Evolutionary conservation across 1,140 invertebrate species (phyloP).

Genomic region (Thaumetopoea pityocampa): DNA sequence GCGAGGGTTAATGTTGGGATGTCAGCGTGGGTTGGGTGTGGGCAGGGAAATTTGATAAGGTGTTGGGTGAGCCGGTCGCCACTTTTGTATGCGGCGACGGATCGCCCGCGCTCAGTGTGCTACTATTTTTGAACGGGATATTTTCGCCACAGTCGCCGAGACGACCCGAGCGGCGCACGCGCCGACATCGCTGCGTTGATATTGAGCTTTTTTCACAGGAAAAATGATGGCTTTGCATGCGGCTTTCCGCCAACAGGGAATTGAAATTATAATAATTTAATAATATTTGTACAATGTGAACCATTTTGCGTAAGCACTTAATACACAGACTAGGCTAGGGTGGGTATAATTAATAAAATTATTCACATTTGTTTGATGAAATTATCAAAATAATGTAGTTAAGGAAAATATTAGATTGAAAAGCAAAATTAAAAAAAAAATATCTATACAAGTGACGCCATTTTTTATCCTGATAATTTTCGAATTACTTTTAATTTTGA

Average conservation of each 20-base stretch:
- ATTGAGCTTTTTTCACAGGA: slow-evolving; percentile 5
- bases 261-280: too few species aligned
- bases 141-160: slow-evolving; percentile 36
- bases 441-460: too few species aligned
- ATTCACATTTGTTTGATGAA: too few species aligned
- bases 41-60: slow-evolving; percentile 71
- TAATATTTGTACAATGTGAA: too few species aligned
- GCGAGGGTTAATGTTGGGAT: slow-evolving; percentile 32
- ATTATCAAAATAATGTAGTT: too few species aligned
- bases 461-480: too few species aligned
- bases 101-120: slow-evolving; percentile 28
- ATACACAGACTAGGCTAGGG: too few species aligned
- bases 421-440: too few species aligned
- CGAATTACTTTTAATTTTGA: too few species aligned
- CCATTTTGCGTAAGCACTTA: too few species aligned
- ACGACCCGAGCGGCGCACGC: slow-evolving; percentile 5
- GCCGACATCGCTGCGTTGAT: background rate
- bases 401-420: too few species aligned
- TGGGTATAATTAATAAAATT: too few species aligned
- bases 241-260: background rate
- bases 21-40: slow-evolving; percentile 50
- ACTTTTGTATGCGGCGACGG: slow-evolving; percentile 64
- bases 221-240: slow-evolving; percentile 16
- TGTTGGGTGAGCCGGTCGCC: slow-evolving; percentile 40
- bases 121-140: slow-evolving; percentile 62